phyloP scores from a whole-genome alignment of 2,797 vertebrate genomes.

The Phoebastria nigripes region DNA sequence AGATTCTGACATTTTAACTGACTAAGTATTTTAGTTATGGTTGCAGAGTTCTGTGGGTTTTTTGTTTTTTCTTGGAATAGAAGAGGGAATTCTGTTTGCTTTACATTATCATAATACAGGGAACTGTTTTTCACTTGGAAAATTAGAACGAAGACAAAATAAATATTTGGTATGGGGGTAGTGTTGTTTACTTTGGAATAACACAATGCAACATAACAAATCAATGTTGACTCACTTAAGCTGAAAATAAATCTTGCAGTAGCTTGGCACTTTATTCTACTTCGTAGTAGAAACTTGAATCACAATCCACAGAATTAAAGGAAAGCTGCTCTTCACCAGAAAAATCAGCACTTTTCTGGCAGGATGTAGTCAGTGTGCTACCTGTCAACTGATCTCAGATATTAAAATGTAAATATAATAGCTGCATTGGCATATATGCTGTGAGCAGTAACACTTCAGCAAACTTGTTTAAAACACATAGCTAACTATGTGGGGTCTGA shows the following conservation, averaged over 20 bases:
- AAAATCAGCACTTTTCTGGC: background rate
- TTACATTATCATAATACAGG: background rate
- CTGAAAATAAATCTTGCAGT: background rate
- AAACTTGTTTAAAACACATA: background rate
- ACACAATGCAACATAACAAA: background rate
- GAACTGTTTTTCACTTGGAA: background rate
- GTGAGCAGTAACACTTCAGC: background rate
- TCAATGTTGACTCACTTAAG: background rate
- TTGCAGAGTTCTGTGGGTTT: background rate
- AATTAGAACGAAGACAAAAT: background rate
- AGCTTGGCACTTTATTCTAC: background rate
- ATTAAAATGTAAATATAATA: background rate
- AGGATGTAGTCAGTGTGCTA: background rate
- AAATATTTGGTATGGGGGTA: background rate
- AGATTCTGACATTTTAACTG: background rate
- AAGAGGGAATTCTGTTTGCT: background rate
- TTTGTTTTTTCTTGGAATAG: background rate
- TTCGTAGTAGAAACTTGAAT: background rate
- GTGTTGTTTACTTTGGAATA: background rate
- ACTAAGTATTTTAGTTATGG: background rate
- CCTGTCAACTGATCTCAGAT: background rate
- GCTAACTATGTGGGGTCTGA: background rate
- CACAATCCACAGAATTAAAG: background rate
- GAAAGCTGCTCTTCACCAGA: background rate
- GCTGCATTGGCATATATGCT: background rate